Evolutionary conservation across 1,140 invertebrate genomes (phyloP).

Genomic region (Aradophagus sp.): DNA sequence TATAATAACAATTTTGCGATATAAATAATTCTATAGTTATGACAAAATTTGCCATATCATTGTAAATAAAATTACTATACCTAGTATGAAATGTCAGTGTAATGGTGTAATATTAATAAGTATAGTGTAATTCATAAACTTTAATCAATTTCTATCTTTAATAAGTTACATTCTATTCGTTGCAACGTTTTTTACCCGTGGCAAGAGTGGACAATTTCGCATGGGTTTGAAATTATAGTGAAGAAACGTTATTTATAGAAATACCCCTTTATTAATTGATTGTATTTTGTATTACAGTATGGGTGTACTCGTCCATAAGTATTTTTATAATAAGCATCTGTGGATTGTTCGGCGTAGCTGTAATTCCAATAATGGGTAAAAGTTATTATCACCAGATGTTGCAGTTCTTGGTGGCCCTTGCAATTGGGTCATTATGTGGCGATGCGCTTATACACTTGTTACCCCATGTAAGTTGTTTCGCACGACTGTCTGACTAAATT

Average conservation of each 20-base stretch:
- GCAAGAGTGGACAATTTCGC: too few species aligned
- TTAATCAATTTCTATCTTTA: too few species aligned
- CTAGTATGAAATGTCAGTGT: too few species aligned
- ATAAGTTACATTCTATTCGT: too few species aligned
- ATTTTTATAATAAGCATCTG: constrained; percentile 89
- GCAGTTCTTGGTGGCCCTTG: constrained; percentile 93
- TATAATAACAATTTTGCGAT: too few species aligned
- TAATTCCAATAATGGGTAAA: constrained; percentile 93
- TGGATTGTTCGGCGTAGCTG: constrained; percentile 86
- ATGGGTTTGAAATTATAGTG: constrained; percentile 3
- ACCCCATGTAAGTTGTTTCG: constrained; percentile 83
- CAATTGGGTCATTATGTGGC: constrained; percentile 92
- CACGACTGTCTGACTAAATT: background rate
- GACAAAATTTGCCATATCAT: too few species aligned
- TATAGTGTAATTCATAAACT: too few species aligned
- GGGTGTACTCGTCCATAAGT: constrained; percentile 87
- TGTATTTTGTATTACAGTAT: constrained; percentile 77
- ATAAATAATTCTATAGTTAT: too few species aligned
- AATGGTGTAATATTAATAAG: too few species aligned
- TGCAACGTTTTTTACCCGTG: too few species aligned
- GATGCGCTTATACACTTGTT: constrained; percentile 94
- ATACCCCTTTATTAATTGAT: constrained; percentile 5
- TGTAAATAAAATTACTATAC: too few species aligned
- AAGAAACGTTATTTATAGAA: too few species aligned
- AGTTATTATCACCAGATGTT: constrained; percentile 91